Conservation (phyloP, 35 echinoderm and acorn worm genomes). For the Apostichopus parvimensis region DNA sequence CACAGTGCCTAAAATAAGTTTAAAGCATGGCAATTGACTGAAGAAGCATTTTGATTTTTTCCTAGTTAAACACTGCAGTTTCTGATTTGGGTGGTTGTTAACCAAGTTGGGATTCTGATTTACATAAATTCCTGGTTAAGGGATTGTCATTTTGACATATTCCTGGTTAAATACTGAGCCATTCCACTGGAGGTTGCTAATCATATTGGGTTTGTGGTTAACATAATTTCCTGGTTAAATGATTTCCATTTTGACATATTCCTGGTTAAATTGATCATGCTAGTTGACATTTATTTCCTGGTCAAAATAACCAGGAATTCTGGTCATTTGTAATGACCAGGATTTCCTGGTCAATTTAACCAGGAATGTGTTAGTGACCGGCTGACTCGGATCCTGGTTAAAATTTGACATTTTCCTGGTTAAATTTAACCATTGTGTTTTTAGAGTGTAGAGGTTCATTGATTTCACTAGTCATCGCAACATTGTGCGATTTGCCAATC, state of each 20-base stretch:
- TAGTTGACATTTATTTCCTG: too few relatives aligned
- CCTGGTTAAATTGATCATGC: too few relatives aligned
- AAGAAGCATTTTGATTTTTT: neutral
- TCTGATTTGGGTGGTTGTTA: too few relatives aligned
- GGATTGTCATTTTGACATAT: neutral
- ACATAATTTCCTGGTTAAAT: too few relatives aligned
- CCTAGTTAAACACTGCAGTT: neutral
- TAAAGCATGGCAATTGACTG: too few relatives aligned
- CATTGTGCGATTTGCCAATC: too few relatives aligned
- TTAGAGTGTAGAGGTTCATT: neutral
- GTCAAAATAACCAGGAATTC: too few relatives aligned
- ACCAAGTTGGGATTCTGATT: neutral
- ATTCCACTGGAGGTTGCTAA: neutral
- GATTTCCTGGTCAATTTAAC: neutral
- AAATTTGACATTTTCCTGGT: slow-evolving; percentile 12
- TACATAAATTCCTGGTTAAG: neutral
- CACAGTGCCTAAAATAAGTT: too few relatives aligned
- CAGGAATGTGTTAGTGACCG: neutral
- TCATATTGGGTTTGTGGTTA: too few relatives aligned
- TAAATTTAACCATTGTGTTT: slow-evolving; percentile 28
- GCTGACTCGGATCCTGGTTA: neutral
- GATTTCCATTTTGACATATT: too few relatives aligned
- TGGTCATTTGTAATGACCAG: too few relatives aligned
- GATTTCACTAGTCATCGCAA: too few relatives aligned
- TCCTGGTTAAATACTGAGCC: slow-evolving; percentile 15